These are phyloP conservation scores for Villa cingulata DNA, from an alignment of 2,888 invertebrate genomes.

Conservation along the genomic window DNA sequence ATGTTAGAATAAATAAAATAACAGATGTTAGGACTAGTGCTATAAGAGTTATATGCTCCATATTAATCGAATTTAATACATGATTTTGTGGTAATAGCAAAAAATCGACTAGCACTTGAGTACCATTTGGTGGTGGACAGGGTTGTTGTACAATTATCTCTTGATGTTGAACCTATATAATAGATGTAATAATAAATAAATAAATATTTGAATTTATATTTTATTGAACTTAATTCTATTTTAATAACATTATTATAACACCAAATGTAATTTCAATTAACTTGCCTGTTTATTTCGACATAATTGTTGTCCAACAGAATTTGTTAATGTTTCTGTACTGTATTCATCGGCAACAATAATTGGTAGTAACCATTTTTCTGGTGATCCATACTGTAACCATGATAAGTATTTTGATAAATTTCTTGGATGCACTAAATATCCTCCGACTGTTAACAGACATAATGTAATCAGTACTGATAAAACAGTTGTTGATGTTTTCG, in stretches of 20 bases:
- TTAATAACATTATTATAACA: too few relatives aligned
- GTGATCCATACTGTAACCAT: slow-evolving; percentile 57
- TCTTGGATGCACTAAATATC: slow-evolving; percentile 52
- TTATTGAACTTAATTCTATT: too few relatives aligned
- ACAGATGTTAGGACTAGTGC: slow-evolving; percentile 49
- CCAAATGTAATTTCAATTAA: too few relatives aligned
- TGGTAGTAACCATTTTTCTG: slow-evolving; percentile 58
- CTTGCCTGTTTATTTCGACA: slow-evolving; percentile 63
- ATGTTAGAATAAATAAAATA: slow-evolving; percentile 45
- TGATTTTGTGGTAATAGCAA: slow-evolving; percentile 40
- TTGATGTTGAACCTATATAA: slow-evolving; percentile 58
- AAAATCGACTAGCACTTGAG: slow-evolving; percentile 47
- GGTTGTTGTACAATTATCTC: slow-evolving; percentile 76
- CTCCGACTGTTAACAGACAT: slow-evolving; percentile 48
- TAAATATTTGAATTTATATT: too few relatives aligned
- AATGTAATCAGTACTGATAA: slow-evolving; percentile 46
- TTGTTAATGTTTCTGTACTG: slow-evolving; percentile 46
- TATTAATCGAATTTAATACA: slow-evolving; percentile 39
- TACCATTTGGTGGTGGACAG: slow-evolving; percentile 69
- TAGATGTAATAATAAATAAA: too few relatives aligned
- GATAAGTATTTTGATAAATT: slow-evolving; percentile 51
- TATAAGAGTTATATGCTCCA: slow-evolving; percentile 43
- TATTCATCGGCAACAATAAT: slow-evolving; percentile 53
- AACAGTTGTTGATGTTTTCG: slow-evolving; percentile 49
- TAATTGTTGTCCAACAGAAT: slow-evolving; percentile 37